Evolutionary conservation across 2,888 invertebrate genomes (phyloP).

Genomic region (Chrysotoxum bicinctum): DNA sequence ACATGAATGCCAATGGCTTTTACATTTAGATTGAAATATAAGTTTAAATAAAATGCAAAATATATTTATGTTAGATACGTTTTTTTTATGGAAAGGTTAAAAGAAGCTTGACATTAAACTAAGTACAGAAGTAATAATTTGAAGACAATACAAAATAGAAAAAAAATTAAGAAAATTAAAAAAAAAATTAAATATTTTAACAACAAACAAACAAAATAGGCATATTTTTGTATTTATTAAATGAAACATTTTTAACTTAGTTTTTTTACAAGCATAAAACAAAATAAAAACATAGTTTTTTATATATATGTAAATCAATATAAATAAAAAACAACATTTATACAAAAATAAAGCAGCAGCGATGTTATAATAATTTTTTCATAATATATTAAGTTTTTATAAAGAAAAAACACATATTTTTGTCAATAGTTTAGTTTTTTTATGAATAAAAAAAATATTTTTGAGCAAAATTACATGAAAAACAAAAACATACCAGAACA

Average conservation of each 20-base stretch:
- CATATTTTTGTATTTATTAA: conserved; percentile 77
- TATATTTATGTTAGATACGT: conserved; percentile 13
- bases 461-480: conserved; percentile 10
- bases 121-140: conserved; percentile 64
- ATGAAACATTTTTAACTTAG: conserved; percentile 77
- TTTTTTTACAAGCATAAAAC: conserved; percentile 74
- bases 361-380: conserved; percentile 35
- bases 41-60: conserved; percentile 10
- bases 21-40: conserved; percentile 16
- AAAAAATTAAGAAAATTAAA: conserved; percentile 18
- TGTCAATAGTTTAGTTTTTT: conserved; percentile 24
- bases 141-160: conserved; percentile 66
- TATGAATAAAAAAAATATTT: conserved; percentile 9
- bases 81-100: conserved; percentile 11
- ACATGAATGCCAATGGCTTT: conserved; percentile 38
- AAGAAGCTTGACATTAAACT: conserved; percentile 31
- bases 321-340: conserved; percentile 34
- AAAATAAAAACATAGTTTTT: conserved; percentile 61
- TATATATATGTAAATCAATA: conserved; percentile 57
- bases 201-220: conserved; percentile 64
- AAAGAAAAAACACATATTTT: background rate
- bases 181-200: conserved; percentile 6
- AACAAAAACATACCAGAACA: conserved; percentile 23
- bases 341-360: conserved; percentile 17
- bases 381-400: conserved; percentile 13